Base-by-base conservation (phyloP, 2,888 invertebrate genomes). In the Maniola hyperantus region DNA sequence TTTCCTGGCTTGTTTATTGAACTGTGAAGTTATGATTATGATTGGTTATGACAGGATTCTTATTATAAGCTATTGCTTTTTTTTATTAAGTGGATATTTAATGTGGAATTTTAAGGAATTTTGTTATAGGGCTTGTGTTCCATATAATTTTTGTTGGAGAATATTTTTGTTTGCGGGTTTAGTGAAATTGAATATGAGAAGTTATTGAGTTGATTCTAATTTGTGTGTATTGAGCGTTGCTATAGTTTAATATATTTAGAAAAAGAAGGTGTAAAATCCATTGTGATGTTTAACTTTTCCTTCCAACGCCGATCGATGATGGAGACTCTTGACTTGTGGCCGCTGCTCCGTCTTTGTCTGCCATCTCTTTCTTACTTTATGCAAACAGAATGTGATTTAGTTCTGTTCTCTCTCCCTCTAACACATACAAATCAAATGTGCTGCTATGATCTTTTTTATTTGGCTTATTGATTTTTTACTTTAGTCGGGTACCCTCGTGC, bases 1-100 rank as follows among this genome's bases (percentile, higher is more conserved):
- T 84, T 83, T 81, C 79, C 80, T 10, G 18, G 39, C 57, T 81
- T 81, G 80, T 73, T 83, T 81, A 90, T 88, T 92, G 85, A 88
- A 82, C 83, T 76, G 68, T 89, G 81, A 83, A 89, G 85, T 90
- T 92, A 92, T 93, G 93, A 92, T 91, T 57, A 83, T 91, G 85
- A 93, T 91, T 82, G 86, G 87, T 91, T 92, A 83, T 90, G 92
- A 90, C 93, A 92, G 83, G 84, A 77, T 84, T n/a, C 82, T 81
- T 83, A 85, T 86, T 85, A 82, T 84, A 71, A 76, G 74, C 73
- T 76, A 79, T 81, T 75, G n/a, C 81, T 73, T 81, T 80, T 75
- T 76, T 71, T 67, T 75, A 66, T 73, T 61, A 71, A 64, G 66
- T 36, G 57, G 70, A 73, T 73, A 68, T 66, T 71, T 67, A 67